Evolutionary conservation across 2,888 invertebrate species (phyloP), one percentile per base, ranked within the genome.

Genomic region (Pseudococcus longispinus): DNA sequence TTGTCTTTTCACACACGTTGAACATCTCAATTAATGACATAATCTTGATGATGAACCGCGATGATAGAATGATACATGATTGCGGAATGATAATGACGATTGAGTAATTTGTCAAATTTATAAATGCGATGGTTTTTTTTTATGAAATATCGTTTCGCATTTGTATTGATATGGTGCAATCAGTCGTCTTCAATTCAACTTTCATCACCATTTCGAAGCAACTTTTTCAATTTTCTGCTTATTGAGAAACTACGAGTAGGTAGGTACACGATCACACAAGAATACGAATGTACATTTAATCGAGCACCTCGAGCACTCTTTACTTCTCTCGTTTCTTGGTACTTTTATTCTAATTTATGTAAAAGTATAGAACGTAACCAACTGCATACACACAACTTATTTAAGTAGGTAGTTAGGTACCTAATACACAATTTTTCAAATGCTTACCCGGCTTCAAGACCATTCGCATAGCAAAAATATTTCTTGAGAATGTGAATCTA

Each of bases 11-110:
- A 80, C 23, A 42, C 42, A 80, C n/a, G 42, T 80, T 42, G 42
- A 80, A 80, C 20, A 42, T 20, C 20, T 80, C 77, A 80, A 42
- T 80, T 80, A 80, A 42, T 80, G 77, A 80, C 42, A 42, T 42
- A 80, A 80, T 42, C 37, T 42, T 2, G 42, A 15, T 80, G 29
- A 80, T 80, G 60, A 60, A 23, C 9, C 20, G 23, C 23, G 60
- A 60, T 60, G 60, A 60, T 37, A 37, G 37, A 9, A 37, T 37
- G 37, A 37, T 37, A 9, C 37, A 37, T 9, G 37, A 37, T 37
- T 37, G 9, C 9, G 3, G 42, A 42, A 42, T 80, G 77, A 42
- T 80, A 42, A 80, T 80, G 77, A 9, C 26, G 77, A 42, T 42
- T 80, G 18, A 9, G 77, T 29, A 80, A 80, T 80, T 80, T 42